These are phyloP conservation scores for Eudorcas thomsonii DNA, from an alignment of 2,113 vertebrate species.

Conservation along the genomic window DNA sequence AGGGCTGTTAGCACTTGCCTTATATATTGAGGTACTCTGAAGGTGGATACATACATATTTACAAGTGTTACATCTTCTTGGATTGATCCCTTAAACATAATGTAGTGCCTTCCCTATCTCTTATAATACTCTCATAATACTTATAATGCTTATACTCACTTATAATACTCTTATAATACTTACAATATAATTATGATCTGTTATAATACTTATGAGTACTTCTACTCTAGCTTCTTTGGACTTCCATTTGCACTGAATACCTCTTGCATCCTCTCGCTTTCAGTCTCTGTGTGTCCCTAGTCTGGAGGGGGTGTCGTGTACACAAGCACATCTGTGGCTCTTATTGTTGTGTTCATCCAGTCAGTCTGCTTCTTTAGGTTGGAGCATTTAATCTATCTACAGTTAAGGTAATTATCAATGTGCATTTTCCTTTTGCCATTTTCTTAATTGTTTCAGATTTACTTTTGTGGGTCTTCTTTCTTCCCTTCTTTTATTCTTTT, in stretches of 20 bases:
- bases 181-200: neutral
- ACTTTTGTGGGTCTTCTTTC: neutral
- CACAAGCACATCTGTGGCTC: neutral
- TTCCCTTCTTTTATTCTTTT: neutral
- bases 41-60: neutral
- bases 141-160: too few relatives aligned
- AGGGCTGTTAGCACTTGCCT: neutral
- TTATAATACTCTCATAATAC: neutral
- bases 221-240: neutral
- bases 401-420: neutral
- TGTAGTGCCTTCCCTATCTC: neutral
- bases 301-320: neutral
- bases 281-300: neutral
- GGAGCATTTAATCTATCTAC: neutral
- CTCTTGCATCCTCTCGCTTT: neutral
- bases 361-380: neutral
- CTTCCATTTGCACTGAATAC: neutral
- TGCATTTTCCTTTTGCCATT: neutral
- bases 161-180: too few relatives aligned
- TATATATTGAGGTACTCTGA: neutral
- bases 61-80: neutral
- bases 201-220: neutral
- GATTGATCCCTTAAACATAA: neutral
- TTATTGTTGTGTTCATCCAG: neutral
- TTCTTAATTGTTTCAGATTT: neutral